These are phyloP conservation scores for Python bivittatus DNA, from an alignment of 2,113 vertebrate species.

Conservation along the genomic window DNA sequence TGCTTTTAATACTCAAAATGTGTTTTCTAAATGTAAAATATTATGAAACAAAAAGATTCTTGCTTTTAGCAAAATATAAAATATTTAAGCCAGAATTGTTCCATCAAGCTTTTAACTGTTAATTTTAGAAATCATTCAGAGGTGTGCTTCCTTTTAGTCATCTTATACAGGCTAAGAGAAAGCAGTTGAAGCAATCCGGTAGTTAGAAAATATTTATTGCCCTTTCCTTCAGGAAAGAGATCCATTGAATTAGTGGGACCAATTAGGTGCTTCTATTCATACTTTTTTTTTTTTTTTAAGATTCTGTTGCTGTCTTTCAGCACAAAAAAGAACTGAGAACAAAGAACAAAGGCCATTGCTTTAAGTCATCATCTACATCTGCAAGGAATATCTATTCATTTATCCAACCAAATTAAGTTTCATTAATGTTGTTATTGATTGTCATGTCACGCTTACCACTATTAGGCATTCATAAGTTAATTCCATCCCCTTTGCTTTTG, in stretches of 20 bases:
- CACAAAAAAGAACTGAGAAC: neutral
- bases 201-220: too few relatives aligned
- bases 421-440: slow-evolving; percentile 59
- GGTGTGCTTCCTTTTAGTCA: neutral
- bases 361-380: slow-evolving; percentile 27
- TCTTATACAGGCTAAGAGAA: neutral
- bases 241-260: neutral
- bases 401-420: slow-evolving; percentile 42
- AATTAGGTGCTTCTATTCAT: neutral
- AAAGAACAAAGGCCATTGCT: slow-evolving; percentile 3
- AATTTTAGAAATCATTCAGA: neutral
- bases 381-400: slow-evolving; percentile 40
- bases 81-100: neutral
- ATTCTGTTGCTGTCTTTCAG: neutral
- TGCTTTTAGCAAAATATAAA: neutral
- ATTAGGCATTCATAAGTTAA: slow-evolving; percentile 49
- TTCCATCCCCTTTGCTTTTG: slow-evolving; percentile 43
- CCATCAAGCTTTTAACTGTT: neutral
- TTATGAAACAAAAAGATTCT: neutral
- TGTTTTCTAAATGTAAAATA: neutral
- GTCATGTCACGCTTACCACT: slow-evolving; percentile 33
- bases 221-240: neutral
- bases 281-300: too few relatives aligned
- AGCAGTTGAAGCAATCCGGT: neutral
- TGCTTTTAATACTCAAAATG: neutral